Evolutionary conservation across 2,113 vertebrate genomes (phyloP).

Genomic region (Lanius collurio): DNA sequence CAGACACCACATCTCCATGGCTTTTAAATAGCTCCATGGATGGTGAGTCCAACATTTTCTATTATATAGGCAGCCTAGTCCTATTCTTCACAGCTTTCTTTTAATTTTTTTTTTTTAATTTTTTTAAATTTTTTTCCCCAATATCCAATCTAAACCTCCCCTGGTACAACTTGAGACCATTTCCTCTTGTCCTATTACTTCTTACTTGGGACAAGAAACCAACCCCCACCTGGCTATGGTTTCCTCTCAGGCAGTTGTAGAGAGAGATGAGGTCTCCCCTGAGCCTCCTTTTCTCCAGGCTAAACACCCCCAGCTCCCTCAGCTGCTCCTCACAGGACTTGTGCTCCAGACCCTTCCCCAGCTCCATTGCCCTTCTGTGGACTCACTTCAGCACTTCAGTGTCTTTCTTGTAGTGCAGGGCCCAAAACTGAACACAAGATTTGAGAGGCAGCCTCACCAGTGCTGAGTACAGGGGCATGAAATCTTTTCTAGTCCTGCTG

Average conservation of each 20-base stretch:
- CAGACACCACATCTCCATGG: too few species aligned
- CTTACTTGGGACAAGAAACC: neutral
- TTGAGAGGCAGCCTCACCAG: neutral
- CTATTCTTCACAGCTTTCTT: neutral
- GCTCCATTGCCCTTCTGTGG: neutral
- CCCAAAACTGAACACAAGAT: neutral
- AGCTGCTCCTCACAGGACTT: accelerated
- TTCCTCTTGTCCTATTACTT: neutral
- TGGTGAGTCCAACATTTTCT: neutral
- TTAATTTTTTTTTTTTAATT: neutral
- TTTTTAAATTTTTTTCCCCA: neutral
- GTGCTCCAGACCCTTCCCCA: neutral
- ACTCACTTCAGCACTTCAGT: neutral
- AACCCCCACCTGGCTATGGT: neutral
- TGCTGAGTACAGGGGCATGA: neutral
- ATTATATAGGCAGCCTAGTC: neutral
- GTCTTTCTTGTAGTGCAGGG: neutral
- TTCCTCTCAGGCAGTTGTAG: neutral
- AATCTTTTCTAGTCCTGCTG: neutral
- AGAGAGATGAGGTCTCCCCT: neutral
- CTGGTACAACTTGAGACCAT: neutral
- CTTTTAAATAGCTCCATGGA: neutral
- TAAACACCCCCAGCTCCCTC: neutral
- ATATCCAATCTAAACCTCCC: neutral
- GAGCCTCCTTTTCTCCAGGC: neutral